Conservation (phyloP, 2,113 vertebrate species). For the Hippocampus guttulatus region DNA sequence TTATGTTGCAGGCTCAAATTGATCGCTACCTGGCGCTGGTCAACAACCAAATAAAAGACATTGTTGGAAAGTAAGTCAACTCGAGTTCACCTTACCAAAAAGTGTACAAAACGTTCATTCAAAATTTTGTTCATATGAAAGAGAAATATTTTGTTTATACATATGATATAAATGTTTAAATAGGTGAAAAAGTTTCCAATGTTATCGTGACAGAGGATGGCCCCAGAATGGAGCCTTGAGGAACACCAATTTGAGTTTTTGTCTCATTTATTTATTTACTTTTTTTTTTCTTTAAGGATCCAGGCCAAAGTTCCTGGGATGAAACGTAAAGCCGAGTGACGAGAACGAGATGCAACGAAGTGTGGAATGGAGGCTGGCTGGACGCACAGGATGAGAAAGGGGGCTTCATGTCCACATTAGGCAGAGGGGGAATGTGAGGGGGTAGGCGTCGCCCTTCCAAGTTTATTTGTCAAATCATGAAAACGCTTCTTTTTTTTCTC, state of each 20-base stretch:
- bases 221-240: neutral
- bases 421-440: neutral
- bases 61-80: constrained; percentile 84
- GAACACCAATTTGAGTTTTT: neutral
- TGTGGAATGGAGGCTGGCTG: constrained; percentile 57
- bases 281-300: constrained; percentile 72
- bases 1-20: constrained; percentile 81
- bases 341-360: constrained; percentile 36
- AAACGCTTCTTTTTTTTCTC: constrained; percentile 61
- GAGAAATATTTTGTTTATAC: too few relatives aligned
- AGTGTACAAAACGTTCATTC: too few relatives aligned
- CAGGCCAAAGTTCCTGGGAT: constrained; percentile 92
- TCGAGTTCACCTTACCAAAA: neutral
- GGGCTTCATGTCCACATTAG: constrained; percentile 17
- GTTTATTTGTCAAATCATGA: constrained; percentile 78
- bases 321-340: constrained; percentile 90
- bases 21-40: constrained; percentile 86
- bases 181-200: too few relatives aligned
- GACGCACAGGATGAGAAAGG: neutral
- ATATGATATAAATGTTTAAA: too few relatives aligned
- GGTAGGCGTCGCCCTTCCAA: constrained; percentile 66
- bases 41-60: constrained; percentile 86
- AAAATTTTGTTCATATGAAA: too few relatives aligned
- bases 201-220: too few relatives aligned
- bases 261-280: neutral